Evolutionary conservation across 1,140 invertebrate genomes (phyloP).

Genomic region (Paraescarpia echinospica): DNA sequence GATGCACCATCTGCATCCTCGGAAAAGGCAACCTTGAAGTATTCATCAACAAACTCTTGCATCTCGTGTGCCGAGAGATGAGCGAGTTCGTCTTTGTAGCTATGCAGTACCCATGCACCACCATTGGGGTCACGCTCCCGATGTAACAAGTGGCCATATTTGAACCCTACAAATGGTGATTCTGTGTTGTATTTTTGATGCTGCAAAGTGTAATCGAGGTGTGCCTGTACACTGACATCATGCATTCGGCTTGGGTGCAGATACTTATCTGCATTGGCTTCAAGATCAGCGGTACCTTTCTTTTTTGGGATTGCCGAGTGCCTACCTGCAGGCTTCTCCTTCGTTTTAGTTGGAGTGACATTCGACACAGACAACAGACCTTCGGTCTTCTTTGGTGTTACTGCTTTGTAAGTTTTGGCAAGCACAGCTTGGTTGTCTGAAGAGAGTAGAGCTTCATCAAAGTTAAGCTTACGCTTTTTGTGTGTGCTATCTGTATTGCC

Average conservation of each 20-base stretch:
- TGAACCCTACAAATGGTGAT: constrained; percentile 8
- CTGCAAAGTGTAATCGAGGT: background rate
- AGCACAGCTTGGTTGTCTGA: background rate
- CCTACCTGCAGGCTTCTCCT: background rate
- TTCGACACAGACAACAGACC: background rate
- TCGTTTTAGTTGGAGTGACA: background rate
- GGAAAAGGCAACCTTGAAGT: constrained; percentile 72
- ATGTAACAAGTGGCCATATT: constrained; percentile 68
- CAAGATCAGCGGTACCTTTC: background rate
- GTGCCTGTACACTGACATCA: background rate
- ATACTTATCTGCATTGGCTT: background rate
- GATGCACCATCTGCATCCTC: constrained; percentile 54
- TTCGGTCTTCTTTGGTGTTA: background rate
- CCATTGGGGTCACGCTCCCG: constrained; percentile 94
- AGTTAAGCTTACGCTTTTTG: background rate
- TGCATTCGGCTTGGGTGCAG: background rate
- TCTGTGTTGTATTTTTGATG: background rate
- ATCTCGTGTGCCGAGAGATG: constrained; percentile 73
- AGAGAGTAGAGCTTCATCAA: background rate
- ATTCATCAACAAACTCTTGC: constrained; percentile 84
- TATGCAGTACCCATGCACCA: constrained; percentile 87
- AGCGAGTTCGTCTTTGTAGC: constrained; percentile 90
- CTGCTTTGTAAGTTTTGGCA: background rate
- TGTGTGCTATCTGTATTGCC: background rate
- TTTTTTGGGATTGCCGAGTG: background rate